A percentile compares a stretch with the other conserved stretches of the same genome.
phyloP scores from a whole-genome alignment of 2,797 vertebrate species.

The Pampus argenteus region DNA sequence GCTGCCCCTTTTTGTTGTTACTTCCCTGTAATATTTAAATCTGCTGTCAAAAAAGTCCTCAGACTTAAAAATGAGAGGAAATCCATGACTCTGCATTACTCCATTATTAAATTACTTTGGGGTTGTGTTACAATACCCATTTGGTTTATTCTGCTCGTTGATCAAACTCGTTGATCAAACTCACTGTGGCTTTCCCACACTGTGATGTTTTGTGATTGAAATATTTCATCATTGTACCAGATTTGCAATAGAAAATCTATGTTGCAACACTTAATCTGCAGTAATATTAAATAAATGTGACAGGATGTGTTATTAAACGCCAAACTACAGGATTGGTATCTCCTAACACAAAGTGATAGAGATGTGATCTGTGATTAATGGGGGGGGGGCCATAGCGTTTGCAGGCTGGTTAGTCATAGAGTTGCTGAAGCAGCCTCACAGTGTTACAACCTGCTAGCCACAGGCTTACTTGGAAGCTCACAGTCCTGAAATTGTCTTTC shows the following conservation, averaged over 20 bases:
- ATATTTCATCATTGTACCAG: conserved; percentile 32
- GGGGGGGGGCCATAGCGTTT: conserved; percentile 12
- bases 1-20: no score
- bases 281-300: conserved; percentile 10
- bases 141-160: conserved; percentile 3
- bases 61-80: not conserved
- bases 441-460: not conserved
- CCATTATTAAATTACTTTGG: not conserved
- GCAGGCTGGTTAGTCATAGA: conserved; percentile 14
- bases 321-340: conserved; percentile 25
- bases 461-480: conserved; percentile 35
- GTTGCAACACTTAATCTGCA: conserved; percentile 8
- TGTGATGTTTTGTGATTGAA: conserved; percentile 24
- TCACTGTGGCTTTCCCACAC: not conserved
- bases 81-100: not conserved
- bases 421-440: conserved; percentile 1
- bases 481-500: conserved; percentile 50
- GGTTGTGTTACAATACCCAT: not conserved
- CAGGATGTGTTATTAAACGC: conserved; percentile 14
- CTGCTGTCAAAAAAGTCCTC: no score
- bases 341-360: not conserved
- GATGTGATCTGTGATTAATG: conserved; percentile 34
- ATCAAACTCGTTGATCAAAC: conserved; percentile 30
- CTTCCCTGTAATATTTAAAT: not conserved
- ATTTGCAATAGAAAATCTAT: not conserved